Percentiles rank a stretch among this genome's conserved stretches.
These are phyloP conservation scores for Odontothrips loti DNA, from an alignment of 2,888 invertebrate genomes.

Conservation along the genomic window DNA sequence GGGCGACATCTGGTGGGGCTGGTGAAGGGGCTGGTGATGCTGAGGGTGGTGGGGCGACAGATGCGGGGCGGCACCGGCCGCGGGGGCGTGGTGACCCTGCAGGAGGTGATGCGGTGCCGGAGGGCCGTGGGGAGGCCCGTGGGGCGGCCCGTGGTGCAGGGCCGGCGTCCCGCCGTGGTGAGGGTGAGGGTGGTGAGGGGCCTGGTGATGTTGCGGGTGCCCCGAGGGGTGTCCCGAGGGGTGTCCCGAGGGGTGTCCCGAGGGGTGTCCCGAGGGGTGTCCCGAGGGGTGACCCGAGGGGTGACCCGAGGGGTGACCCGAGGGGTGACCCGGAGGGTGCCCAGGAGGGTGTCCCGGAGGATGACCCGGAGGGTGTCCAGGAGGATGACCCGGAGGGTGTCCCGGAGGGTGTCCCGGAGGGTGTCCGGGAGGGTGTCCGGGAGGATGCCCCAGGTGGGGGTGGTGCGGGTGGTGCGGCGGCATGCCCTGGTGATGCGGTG, in stretches of 20 bases:
- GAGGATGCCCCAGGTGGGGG: slow-evolving; percentile 43
- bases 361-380: slow-evolving; percentile 46
- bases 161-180: slow-evolving; percentile 48
- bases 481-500: background rate
- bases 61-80: no score
- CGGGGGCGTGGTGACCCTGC: slow-evolving; percentile 41
- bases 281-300: slow-evolving; percentile 42
- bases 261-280: slow-evolving; percentile 39
- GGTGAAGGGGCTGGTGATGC: slow-evolving; percentile 39
- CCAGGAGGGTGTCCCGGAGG: slow-evolving; percentile 42
- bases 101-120: slow-evolving; percentile 37
- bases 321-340: slow-evolving; percentile 44
- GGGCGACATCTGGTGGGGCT: slow-evolving; percentile 38
- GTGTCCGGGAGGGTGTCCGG: slow-evolving; percentile 40
- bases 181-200: slow-evolving; percentile 41
- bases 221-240: slow-evolving; percentile 46
- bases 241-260: slow-evolving; percentile 46
- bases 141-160: slow-evolving; percentile 37
- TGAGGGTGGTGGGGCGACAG: slow-evolving; percentile 42
- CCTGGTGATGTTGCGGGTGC: slow-evolving; percentile 43
- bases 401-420: slow-evolving; percentile 46
- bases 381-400: slow-evolving; percentile 44
- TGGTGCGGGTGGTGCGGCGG: slow-evolving; percentile 42
- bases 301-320: no score
- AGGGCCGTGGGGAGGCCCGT: no score